Conservation (phyloP, 1,140 invertebrate genomes). For the Amyelois transitella region DNA sequence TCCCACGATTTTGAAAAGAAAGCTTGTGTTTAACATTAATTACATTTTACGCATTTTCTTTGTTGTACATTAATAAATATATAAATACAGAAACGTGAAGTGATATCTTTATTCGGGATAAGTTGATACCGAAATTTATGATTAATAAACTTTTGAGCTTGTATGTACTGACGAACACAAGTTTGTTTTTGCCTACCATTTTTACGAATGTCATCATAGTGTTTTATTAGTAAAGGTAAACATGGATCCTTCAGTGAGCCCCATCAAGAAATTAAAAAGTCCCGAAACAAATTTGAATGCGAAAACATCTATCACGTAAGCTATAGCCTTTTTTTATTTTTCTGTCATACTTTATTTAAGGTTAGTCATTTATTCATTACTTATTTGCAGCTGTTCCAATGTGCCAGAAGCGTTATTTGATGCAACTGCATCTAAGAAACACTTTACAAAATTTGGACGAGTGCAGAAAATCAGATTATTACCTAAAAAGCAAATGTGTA, state of each 20-base stretch:
- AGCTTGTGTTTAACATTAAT: too few species aligned
- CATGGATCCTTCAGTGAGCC: conserved; percentile 41
- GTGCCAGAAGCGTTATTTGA: conserved; percentile 80
- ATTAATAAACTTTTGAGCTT: not conserved
- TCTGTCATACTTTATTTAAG: conserved; percentile 2
- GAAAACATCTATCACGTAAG: conserved; percentile 60
- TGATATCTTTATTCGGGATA: not conserved
- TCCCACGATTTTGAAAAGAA: too few species aligned
- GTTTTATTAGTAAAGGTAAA: conserved; percentile 5
- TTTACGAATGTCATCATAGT: conserved; percentile 4
- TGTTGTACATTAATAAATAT: too few species aligned
- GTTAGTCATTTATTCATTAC: not conserved
- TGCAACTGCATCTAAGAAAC: conserved; percentile 76
- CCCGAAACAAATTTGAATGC: conserved; percentile 34
- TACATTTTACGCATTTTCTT: too few species aligned
- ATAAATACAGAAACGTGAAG: not conserved
- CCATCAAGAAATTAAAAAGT: conserved; percentile 44
- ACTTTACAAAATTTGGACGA: conserved; percentile 79
- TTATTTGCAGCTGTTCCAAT: conserved; percentile 74
- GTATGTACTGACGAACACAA: not conserved
- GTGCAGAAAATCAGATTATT: conserved; percentile 77
- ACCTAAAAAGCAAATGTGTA: conserved; percentile 75
- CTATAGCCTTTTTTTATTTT: conserved; percentile 7
- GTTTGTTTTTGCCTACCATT: not conserved
- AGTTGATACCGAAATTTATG: not conserved